Base-by-base conservation (phyloP, 2,797 vertebrate genomes). In the Parauchenoglanis punctatus region DNA sequence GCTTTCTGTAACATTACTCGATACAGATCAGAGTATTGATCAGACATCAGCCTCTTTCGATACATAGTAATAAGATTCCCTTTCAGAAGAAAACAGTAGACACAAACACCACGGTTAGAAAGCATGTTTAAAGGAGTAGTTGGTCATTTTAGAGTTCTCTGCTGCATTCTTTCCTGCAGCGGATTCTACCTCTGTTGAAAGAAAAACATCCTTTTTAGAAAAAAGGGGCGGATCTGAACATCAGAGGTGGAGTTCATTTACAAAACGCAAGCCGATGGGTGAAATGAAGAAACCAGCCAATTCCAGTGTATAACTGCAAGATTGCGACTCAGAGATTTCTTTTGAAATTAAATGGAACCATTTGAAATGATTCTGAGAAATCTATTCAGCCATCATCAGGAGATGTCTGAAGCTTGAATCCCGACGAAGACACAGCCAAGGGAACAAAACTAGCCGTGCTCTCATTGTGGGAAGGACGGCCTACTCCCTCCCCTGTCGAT, bases 1-100 rank as follows among this genome's bases (percentile, higher is more conserved):
- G 70, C 72, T 89, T 86, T 87, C 70, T 75, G 90, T 88, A 88
- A 89, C 85, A 78, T 72, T 85, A 87, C 84, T 78, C 87, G 85
- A 88, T 76, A 87, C 31, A 23, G 77, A 91, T 83, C 83, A 78
- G 80, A 78, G 67, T 78, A 86, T 77, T 81, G 87, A 81, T 68
- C 52, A 87, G 35, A 83, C 63, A 70, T 52, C 12, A 73, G 31
- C 59, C 67, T 83, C 85, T 84, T 77, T 67, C 76, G 72, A 84
- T 83, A 56, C 61, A 61, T 25, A 86, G 68, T 73, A 89, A 87
- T 67, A 87, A 28, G 86, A 89, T 90, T 73, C 78, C 75, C 49
- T 82, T 85, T 10, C 20, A 35, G 77, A 11, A 63, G 12, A 65
- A 85, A 72, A 76, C 18, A 17, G 20, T 15, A 85, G 44, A 52